Base-by-base conservation (phyloP, 2,888 invertebrate species). In the Chymomyza amoena region DNA sequence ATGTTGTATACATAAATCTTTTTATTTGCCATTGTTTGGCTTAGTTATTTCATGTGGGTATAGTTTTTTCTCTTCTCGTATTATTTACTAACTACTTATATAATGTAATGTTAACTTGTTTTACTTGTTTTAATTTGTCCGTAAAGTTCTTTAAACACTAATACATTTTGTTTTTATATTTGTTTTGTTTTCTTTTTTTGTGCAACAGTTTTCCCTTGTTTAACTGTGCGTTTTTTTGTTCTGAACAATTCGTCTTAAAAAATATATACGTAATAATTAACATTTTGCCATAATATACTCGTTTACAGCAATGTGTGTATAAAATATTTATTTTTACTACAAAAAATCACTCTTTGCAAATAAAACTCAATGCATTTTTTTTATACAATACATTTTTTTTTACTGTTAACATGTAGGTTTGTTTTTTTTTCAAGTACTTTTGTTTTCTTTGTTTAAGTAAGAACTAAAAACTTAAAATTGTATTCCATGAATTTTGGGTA, bases 51-150 rank as follows among this genome's bases (percentile, higher is more conserved):
- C 54, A 45, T 66, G 65, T 18, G 32, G 39, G 56, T 71, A 56
- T 69, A 73, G 73, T 76, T 76, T 66, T 66, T 52, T 66, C 70
- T 75, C 66, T 89, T 83, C 83, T 73, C 79, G 80, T 89, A 88
- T 81, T 80, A 87, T 88, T 90, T 90, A 90, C 90, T 90, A 90
- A 90, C 90, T 90, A 90, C 90, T 90, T 90, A 90, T 89, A 90
- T 82, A 87, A 90, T 90, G 90, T 90, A 90, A 90, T 90, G 90
- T 90, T 90, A 90, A 90, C 90, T 90, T 90, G 87, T 90, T 90
- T 90, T 90, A 89, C 90, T 88, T 89, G 84, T 83, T 89, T 89
- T 89, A 89, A 89, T 86, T 89, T 89, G 90, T 90, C 82, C 83
- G 79, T 89, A 85, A 90, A 81, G 79, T 80, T 77, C 73, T 73